Evolutionary conservation across 2,888 invertebrate genomes (phyloP), one percentile per base, ranked within the genome.

Genomic region (Cephus nigrinus): DNA sequence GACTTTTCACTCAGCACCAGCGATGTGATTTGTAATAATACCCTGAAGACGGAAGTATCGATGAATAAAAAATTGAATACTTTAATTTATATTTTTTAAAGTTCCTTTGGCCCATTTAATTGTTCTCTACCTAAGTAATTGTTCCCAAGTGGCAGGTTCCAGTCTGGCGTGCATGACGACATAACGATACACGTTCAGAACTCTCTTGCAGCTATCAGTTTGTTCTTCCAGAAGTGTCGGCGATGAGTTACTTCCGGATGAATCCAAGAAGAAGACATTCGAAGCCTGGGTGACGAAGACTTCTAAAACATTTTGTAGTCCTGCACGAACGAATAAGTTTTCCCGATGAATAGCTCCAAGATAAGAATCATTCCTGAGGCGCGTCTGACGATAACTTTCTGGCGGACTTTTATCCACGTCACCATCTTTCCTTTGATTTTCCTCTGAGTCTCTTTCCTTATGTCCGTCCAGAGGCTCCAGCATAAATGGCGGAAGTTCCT

Each of bases 101-200:
- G 15, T 35, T 15, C n/a, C 33, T 32, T 32, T 30, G 34, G 36
- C 69, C 11, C 12, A 4, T 5, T 33, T 12, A 73, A 76, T 75
- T 76, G 75, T 12, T 0, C 31, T 74, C 76, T 84, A 91, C 91
- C 91, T 88, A 74, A 91, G 87, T 75, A 91, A 83, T 82, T 91
- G 91, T 93, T 92, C 97, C 98, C 98, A 99, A 23, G 98, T 98
- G 88, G 94, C 94, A 83, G 96, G 96, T 89, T 98, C 97, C 96
- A 99, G 96, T 84, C 96, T 94, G 1, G 97, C 97, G 89, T 98
- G 98, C 98, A 98, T 98, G 68, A 99, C 98, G 95, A 98, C 97
- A 89, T 97, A 98, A 83, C 98, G 94, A 93, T 98, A 99, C 85
- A 98, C 98, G 91, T 98, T 99, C 79, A 99, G 93, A 80, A 99